phyloP scores from a whole-genome alignment of 1,140 invertebrate genomes.

The Lucilia cuprina region DNA sequence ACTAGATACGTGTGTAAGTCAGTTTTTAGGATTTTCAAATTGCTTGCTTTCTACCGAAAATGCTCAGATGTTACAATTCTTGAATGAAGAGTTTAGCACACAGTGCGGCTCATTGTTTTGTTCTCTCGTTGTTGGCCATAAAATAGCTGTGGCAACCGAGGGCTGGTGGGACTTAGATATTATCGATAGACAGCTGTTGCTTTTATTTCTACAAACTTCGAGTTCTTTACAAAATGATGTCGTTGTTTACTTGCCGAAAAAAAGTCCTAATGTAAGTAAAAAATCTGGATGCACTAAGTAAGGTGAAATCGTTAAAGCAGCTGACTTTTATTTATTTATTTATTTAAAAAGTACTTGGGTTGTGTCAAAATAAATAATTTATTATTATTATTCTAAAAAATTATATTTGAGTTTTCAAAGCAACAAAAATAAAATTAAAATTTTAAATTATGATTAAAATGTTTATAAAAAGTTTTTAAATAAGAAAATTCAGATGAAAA shows the following conservation, averaged over 20 bases:
- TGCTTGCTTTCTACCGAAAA: conserved; percentile 72
- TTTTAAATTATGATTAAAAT: no score
- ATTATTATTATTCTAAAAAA: no score
- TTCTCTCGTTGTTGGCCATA: conserved; percentile 75
- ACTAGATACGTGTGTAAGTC: conserved; percentile 71
- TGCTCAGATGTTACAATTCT: conserved; percentile 69
- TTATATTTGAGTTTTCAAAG: no score
- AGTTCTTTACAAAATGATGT: conserved; percentile 72
- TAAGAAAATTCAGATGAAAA: no score
- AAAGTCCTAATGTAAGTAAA: conserved; percentile 69
- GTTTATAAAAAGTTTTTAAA: no score
- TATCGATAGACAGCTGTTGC: conserved; percentile 75
- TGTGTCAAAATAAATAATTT: no score
- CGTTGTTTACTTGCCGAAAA: conserved; percentile 78
- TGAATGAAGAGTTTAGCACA: conserved; percentile 65
- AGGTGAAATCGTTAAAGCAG: no score
- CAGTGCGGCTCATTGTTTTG: conserved; percentile 79
- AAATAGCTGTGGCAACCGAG: conserved; percentile 76
- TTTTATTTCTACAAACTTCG: conserved; percentile 69
- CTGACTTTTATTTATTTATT: no score
- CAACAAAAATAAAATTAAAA: no score
- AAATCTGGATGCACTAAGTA: no score
- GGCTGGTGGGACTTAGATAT: conserved; percentile 80
- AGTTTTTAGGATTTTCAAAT: conserved; percentile 69
- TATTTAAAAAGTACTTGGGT: no score